Base-by-base conservation (phyloP, 2,113 vertebrate genomes). In the Rhinichthys klamathensis region DNA sequence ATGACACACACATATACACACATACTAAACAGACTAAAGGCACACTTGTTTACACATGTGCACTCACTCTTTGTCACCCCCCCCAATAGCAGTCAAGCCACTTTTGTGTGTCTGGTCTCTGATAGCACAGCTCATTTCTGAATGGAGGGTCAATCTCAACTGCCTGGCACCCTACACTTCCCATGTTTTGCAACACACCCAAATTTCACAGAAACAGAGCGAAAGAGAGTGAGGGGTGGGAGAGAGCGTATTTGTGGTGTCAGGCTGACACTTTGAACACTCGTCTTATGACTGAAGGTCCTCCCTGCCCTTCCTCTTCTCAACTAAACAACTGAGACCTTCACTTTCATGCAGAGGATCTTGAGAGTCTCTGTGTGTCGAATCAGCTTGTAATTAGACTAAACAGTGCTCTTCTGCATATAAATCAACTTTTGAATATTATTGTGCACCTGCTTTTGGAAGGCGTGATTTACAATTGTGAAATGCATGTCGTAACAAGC, bases 121-220 rank as follows among this genome's bases (percentile, higher is more conserved):
- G 82, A 78, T 67, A 84, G 54, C 65, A 30, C 56, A 30, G 49
- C 69, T 81, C n/a, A 81, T 76, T 86, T 87, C 44, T 84, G 83
- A 83, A 65, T 54, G 73, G 21, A 72, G 56, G 70, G 88, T 87
- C 91, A 87, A 90, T 92, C 80, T 89, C 82, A 74, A 83, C 91
- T 88, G 91, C 91, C 91, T 91, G 87, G 89, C 88, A 91, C 82
- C 89, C 92, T 94, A 90, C 83, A 93, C 92, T 96, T 96, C 94
- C 93, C 93, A 94, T 93, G 94, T 94, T 95, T 94, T 93, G 94
- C 92, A 95, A 94, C 92, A 91, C 92, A 84, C 89, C 86, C 88
- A 80, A 90, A 88, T 85, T 73, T 89, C 86, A 76, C 65, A 89
- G 86, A 92, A 87, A 80, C 49, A 74, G 44, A 69, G 30, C 6